These are phyloP conservation scores for Mycalesis mineus DNA, from an alignment of 2,888 invertebrate species.

Conservation along the genomic window DNA sequence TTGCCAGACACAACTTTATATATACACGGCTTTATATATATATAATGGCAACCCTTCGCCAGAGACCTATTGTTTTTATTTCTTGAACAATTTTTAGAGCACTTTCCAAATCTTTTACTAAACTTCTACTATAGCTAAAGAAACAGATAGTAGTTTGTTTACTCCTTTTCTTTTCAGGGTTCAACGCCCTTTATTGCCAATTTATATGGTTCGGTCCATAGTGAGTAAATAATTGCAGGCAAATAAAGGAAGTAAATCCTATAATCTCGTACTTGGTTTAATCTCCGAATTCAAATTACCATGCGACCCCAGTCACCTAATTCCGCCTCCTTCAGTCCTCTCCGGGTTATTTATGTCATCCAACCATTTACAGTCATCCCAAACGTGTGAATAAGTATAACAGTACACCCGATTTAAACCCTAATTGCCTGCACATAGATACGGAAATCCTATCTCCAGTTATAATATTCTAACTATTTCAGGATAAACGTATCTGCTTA, in stretches of 20 bases:
- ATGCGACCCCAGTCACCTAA: constrained; percentile 24
- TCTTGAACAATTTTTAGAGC: too few relatives aligned
- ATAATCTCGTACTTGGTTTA: constrained; percentile 22
- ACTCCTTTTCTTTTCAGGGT: too few relatives aligned
- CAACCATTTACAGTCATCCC: constrained; percentile 4
- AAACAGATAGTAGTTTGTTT: too few relatives aligned
- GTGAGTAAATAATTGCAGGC: constrained; percentile 1
- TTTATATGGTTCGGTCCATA: neutral
- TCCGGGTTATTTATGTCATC: constrained; percentile 23
- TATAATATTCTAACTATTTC: neutral
- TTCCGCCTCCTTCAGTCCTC: constrained; percentile 19
- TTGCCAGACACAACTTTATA: too few relatives aligned
- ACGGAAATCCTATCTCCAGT: neutral
- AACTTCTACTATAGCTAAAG: too few relatives aligned
- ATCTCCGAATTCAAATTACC: constrained; percentile 28
- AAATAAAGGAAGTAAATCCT: constrained; percentile 18
- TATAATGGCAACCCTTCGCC: too few relatives aligned
- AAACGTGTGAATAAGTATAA: neutral
- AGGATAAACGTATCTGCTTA: constrained; percentile 11
- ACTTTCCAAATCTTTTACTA: too few relatives aligned
- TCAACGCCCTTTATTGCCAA: too few relatives aligned
- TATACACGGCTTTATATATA: too few relatives aligned
- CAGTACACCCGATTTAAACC: neutral
- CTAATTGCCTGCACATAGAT: neutral
- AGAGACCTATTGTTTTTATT: too few relatives aligned